Conservation (phyloP, 2,888 invertebrate genomes). For the Mayetiola destructor region DNA sequence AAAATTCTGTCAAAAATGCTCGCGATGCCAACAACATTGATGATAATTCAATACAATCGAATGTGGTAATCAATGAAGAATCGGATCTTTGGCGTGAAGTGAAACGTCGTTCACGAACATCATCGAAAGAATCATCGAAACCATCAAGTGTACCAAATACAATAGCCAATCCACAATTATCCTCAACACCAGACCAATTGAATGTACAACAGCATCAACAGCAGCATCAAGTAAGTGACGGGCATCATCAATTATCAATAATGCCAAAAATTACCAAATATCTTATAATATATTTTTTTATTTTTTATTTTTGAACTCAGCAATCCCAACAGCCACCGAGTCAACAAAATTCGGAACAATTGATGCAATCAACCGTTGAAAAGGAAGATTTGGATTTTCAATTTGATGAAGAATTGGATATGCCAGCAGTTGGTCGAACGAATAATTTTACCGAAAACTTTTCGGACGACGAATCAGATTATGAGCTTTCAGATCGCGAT, state of each 20-base stretch:
- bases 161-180: conserved; percentile 19
- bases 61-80: too few relatives aligned
- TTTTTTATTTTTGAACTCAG: too few relatives aligned
- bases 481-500: conserved; percentile 83
- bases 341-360: neutral
- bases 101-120: conserved; percentile 42
- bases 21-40: neutral
- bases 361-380: conserved; percentile 21
- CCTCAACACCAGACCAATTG: too few relatives aligned
- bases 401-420: conserved; percentile 89
- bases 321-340: conserved; percentile 15
- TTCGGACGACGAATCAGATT: conserved; percentile 69
- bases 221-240: neutral
- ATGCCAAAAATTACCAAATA: too few relatives aligned
- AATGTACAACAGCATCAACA: conserved; percentile 19
- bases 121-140: conserved; percentile 36
- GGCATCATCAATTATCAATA: too few relatives aligned
- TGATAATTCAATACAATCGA: too few relatives aligned
- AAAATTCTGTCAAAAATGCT: too few relatives aligned
- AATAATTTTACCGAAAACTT: conserved; percentile 64
- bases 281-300: too few relatives aligned
- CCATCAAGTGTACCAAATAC: conserved; percentile 7
- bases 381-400: conserved; percentile 89
- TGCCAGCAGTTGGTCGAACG: conserved; percentile 57
- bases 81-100: conserved; percentile 40